Percentiles rank a stretch among this genome's conserved stretches.
phyloP scores from a whole-genome alignment of 23 tunicate genomes.

The Trididemnum miniatum region DNA sequence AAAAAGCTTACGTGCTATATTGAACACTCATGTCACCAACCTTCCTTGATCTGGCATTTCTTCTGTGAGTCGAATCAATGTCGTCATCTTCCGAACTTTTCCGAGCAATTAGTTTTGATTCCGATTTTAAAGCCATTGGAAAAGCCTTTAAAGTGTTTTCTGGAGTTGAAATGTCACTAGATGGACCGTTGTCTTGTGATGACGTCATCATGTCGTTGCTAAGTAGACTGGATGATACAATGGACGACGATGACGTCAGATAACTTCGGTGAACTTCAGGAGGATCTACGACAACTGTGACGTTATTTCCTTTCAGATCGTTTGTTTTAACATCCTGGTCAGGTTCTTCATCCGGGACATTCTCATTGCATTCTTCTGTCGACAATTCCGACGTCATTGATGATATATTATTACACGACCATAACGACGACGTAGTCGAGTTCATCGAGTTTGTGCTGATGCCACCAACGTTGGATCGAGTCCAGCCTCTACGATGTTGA shows the following conservation, averaged over 20 bases:
- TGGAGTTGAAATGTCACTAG: slow-evolving; percentile 21
- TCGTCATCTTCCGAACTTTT: slow-evolving; percentile 50
- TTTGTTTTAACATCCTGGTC: background rate
- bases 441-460: background rate
- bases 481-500: slow-evolving; percentile 15
- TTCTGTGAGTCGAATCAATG: background rate
- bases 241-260: slow-evolving; percentile 38
- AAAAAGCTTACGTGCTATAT: no score
- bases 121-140: background rate
- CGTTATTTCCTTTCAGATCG: background rate
- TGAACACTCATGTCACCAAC: slow-evolving; percentile 2
- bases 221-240: slow-evolving; percentile 8
- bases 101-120: background rate
- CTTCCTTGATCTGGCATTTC: background rate
- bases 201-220: slow-evolving; percentile 22
- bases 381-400: background rate
- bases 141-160: background rate
- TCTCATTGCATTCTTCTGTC: background rate
- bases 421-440: slow-evolving; percentile 6
- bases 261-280: background rate
- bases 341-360: background rate
- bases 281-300: background rate
- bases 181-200: slow-evolving; percentile 36
- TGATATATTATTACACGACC: slow-evolving; percentile 18
- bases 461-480: background rate